phyloP scores from a whole-genome alignment of 2,888 invertebrate genomes.

The Anthrax anthrax region DNA sequence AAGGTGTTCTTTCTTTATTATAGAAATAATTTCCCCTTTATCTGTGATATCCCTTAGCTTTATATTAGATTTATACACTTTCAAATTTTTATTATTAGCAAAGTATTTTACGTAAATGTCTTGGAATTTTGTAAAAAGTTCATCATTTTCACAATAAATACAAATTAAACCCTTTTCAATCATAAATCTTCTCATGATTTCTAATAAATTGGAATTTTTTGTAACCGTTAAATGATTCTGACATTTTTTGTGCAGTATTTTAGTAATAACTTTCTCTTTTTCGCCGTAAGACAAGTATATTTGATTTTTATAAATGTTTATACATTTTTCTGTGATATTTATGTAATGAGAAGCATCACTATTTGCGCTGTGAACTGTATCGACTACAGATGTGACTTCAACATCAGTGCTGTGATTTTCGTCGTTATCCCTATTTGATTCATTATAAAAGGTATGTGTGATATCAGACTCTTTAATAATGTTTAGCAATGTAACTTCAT shows the following conservation, averaged over 20 bases:
- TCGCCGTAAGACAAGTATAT: slow-evolving; percentile 1
- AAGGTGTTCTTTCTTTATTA: no score
- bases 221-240: neutral
- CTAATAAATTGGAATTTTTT: neutral
- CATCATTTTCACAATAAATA: slow-evolving; percentile 1
- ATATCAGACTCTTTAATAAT: neutral
- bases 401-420: neutral
- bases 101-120: no score
- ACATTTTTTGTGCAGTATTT: neutral
- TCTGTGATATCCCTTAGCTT: no score
- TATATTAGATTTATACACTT: no score
- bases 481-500: no score
- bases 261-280: neutral
- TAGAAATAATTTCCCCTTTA: no score
- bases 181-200: neutral
- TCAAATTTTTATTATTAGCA: no score
- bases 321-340: slow-evolving; percentile 10
- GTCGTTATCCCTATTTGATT: neutral
- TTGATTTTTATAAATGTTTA: slow-evolving; percentile 4
- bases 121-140: no score
- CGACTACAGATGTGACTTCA: neutral
- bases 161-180: neutral
- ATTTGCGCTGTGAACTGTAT: slow-evolving; percentile 3
- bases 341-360: slow-evolving; percentile 1
- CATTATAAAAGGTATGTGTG: slow-evolving; percentile 3